These are phyloP conservation scores for Eupsittula cactorum DNA, from an alignment of 2,113 vertebrate genomes.

Conservation along the genomic window DNA sequence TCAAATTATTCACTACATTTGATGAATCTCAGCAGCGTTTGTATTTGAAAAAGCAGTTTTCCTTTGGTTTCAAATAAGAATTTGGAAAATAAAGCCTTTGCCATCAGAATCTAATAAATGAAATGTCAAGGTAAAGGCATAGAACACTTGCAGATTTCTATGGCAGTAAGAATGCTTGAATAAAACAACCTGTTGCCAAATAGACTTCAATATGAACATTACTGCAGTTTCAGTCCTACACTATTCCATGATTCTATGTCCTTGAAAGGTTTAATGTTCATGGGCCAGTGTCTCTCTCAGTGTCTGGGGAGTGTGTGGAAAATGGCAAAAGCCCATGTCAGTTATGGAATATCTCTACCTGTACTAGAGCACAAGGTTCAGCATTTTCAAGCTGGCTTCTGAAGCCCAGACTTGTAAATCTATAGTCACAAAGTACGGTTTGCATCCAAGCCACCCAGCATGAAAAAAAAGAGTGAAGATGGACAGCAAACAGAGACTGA, in stretches of 20 bases:
- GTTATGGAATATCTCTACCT: not conserved
- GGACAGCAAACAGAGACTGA: not conserved
- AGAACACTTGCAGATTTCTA: not conserved
- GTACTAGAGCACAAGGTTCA: not conserved
- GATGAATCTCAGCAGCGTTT: conserved; percentile 7
- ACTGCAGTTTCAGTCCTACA: not conserved
- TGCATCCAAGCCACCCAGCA: no score
- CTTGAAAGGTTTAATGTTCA: not conserved
- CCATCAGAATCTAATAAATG: not conserved
- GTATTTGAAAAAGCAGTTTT: conserved; percentile 5
- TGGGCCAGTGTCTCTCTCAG: not conserved
- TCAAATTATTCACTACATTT: conserved; percentile 45
- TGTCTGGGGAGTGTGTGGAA: not conserved
- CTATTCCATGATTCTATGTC: no score
- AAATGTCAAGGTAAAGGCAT: not conserved
- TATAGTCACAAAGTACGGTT: not conserved
- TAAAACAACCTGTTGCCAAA: not conserved
- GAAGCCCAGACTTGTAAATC: not conserved
- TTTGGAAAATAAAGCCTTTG: not conserved
- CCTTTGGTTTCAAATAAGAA: not conserved
- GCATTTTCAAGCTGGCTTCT: not conserved
- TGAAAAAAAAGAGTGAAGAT: not conserved
- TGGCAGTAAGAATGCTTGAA: not conserved
- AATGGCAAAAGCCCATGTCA: not conserved
- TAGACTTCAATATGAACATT: not conserved